Evolutionary conservation across 2,113 vertebrate species (phyloP), one percentile per base, ranked within the genome.

Genomic region (Sylvilagus bachmani): DNA sequence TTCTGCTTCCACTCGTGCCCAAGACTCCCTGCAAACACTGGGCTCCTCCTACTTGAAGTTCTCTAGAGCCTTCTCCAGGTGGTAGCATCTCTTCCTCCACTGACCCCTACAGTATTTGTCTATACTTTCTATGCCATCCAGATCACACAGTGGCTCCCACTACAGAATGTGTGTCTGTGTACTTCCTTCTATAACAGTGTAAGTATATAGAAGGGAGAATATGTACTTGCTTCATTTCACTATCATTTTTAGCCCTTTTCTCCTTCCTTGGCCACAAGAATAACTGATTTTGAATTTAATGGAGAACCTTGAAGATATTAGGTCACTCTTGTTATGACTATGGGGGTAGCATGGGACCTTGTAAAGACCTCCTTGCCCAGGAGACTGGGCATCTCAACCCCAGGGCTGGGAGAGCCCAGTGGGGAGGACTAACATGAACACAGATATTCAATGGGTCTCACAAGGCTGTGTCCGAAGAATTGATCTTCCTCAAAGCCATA

Each of bases 331-430:
- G n/a, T 8, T 1, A 58, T 7, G 24, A 10, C 2, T 22, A 1
- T n/a, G 62, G n/a, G 6, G 71, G 22, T 62, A 85, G 58, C 27
- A 3, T 14, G 19, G 44, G 7, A 33, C 58, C 22, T 4, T 19
- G 17, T 80, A 13, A 38, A n/a, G 51, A 29, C 4, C 38, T 44
- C 44, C 22, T 36, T n/a, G 29, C 5, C 9, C 25, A 36, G 66
- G 31, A 66, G 31, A 25, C n/a, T 1, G 31, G 36, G 7, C 10
- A 19, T 49, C 84, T 33, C 36, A 4, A 25, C 73, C 29, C 33
- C 0, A 29, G 5, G 19, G 13, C 2, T 6, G 2, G 13, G 3
- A 44, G 2, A 6, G 6, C 16, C 33, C 61, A 7, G 13, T 2
- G 61, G 33, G 71, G 13, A 29, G 36, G 33, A 81, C 33, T 51